Evolutionary conservation across 2,888 invertebrate species (phyloP).

Genomic region (Spicauda simplicius): DNA sequence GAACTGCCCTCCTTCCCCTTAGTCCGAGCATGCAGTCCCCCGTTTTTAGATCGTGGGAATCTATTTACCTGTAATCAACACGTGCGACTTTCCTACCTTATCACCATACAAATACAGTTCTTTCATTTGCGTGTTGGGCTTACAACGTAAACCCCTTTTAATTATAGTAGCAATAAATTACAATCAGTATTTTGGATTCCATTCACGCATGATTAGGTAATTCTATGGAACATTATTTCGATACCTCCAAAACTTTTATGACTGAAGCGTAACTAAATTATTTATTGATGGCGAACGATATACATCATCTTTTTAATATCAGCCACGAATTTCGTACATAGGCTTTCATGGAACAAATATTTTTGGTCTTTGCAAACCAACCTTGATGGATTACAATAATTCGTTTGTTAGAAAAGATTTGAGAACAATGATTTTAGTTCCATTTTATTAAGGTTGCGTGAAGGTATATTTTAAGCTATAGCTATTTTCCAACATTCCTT

Average conservation of each 20-base stretch:
- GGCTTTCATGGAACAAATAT: not conserved
- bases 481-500: too few species aligned
- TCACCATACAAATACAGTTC: constrained; percentile 32
- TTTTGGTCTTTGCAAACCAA: not conserved
- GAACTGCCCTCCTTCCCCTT: constrained; percentile 56
- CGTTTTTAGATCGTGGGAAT: constrained; percentile 75
- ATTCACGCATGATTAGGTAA: constrained; percentile 64
- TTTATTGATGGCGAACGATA: constrained; percentile 6
- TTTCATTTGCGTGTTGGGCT: not conserved
- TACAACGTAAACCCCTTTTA: constrained; percentile 47
- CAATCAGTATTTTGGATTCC: constrained; percentile 74
- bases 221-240: constrained; percentile 20
- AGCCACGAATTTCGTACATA: not conserved
- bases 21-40: constrained; percentile 68
- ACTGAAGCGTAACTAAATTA: constrained; percentile 10
- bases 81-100: constrained; percentile 36
- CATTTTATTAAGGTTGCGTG: too few species aligned
- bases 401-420: too few species aligned
- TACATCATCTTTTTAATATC: constrained; percentile 17
- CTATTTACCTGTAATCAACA: constrained; percentile 60
- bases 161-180: constrained; percentile 79
- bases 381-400: too few species aligned
- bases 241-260: constrained; percentile 15
- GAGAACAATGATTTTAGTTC: too few species aligned
- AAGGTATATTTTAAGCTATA: too few species aligned